Conservation (phyloP, 1,140 invertebrate genomes). For the Papilio polyxenes region DNA sequence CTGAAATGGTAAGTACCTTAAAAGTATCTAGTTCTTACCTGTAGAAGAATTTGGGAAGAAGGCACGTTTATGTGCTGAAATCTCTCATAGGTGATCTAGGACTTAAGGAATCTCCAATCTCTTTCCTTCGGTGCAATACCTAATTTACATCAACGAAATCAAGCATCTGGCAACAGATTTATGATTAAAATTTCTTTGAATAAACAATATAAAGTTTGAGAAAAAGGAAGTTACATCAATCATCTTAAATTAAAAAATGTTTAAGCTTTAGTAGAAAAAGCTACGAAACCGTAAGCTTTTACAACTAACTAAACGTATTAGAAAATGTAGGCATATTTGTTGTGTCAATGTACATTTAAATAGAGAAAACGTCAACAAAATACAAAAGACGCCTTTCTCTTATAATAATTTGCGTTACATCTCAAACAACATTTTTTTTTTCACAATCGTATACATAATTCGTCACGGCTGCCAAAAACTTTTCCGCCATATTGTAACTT, state of each 20-base stretch:
- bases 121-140: too few species aligned
- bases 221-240: background rate
- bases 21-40: background rate
- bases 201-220: background rate
- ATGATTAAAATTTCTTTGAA: too few species aligned
- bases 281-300: background rate
- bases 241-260: background rate
- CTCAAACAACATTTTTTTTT: background rate
- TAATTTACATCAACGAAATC: too few species aligned
- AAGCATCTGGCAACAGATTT: too few species aligned
- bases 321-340: background rate
- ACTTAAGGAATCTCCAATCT: too few species aligned
- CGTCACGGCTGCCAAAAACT: background rate
- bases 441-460: conserved; percentile 11
- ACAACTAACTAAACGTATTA: background rate
- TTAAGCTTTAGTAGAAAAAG: background rate
- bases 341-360: background rate
- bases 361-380: conserved; percentile 19
- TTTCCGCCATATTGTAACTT: background rate
- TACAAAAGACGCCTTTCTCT: conserved; percentile 1
- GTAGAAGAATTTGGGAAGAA: background rate
- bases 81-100: background rate
- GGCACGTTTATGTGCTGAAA: background rate
- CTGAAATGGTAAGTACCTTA: conserved; percentile 64
- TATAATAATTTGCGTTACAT: conserved; percentile 15